These are phyloP conservation scores for Furnarius figulus DNA, from an alignment of 2,113 vertebrate genomes.

Conservation along the genomic window DNA sequence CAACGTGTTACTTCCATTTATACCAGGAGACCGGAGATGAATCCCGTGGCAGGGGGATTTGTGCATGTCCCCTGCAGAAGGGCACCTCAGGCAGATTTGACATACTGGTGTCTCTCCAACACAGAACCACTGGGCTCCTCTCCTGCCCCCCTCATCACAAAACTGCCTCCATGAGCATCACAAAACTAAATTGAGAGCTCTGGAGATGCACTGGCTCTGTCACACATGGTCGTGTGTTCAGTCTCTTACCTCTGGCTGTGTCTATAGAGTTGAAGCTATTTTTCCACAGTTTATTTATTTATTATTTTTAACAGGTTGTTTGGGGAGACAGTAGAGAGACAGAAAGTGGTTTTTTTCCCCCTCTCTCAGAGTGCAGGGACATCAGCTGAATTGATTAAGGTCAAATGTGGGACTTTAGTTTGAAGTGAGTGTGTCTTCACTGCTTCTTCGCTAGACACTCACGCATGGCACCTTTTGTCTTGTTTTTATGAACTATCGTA, in stretches of 20 bases:
- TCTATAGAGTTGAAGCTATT: not conserved
- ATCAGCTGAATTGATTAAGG: conserved; percentile 28
- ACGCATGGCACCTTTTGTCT: not conserved
- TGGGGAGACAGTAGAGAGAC: not conserved
- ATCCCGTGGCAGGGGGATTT: not conserved
- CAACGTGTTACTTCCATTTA: not conserved
- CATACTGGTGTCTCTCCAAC: not conserved
- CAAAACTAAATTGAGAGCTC: not conserved
- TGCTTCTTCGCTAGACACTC: not conserved
- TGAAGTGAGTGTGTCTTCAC: not conserved
- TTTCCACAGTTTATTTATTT: not conserved
- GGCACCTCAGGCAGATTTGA: not conserved
- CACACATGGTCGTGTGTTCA: rapidly evolving
- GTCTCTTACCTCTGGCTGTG: not conserved
- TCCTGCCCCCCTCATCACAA: not conserved
- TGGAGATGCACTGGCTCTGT: not conserved
- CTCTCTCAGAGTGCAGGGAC: not conserved
- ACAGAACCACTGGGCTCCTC: not conserved
- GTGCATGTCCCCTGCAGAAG: not conserved
- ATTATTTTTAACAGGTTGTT: not conserved
- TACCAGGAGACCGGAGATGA: not conserved
- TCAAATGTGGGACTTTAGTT: not conserved
- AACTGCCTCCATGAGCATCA: not conserved
- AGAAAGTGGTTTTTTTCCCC: not conserved
- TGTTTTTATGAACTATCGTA: conserved; percentile 4